Evolutionary conservation across 2,888 invertebrate species (phyloP).

Genomic region (Chrysodeixis includens): DNA sequence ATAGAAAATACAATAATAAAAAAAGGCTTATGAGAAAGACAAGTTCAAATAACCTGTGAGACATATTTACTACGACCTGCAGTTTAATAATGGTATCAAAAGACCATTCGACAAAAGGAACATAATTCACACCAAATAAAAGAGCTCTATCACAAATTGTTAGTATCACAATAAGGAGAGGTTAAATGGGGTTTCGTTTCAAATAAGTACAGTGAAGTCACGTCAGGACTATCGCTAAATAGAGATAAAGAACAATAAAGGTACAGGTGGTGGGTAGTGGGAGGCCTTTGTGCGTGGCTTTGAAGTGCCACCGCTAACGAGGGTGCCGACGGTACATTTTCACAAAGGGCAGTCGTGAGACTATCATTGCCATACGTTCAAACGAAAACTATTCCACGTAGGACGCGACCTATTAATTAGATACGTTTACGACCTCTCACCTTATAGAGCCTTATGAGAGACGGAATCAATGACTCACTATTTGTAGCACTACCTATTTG

Average conservation of each 20-base stretch:
- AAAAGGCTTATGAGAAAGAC: no score
- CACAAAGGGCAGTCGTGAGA: conserved; percentile 66
- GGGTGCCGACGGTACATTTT: conserved; percentile 57
- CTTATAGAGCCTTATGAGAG: conserved; percentile 24
- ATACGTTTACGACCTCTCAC: conserved; percentile 36
- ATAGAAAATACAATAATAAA: no score
- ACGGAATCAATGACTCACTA: conserved; percentile 26
- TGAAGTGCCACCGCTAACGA: conserved; percentile 73
- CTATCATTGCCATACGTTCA: conserved; percentile 64
- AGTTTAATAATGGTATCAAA: no score
- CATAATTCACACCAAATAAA: conserved; percentile 5
- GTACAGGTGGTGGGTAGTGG: conserved; percentile 50
- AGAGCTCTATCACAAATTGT: conserved; percentile 32
- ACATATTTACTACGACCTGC: no score
- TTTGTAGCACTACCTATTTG: background rate
- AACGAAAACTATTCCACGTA: conserved; percentile 60
- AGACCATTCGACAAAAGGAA: background rate
- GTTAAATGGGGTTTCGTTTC: conserved; percentile 41
- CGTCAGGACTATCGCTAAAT: conserved; percentile 52
- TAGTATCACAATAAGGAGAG: conserved; percentile 35
- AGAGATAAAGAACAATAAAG: conserved; percentile 66
- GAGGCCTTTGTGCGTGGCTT: conserved; percentile 64
- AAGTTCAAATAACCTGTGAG: no score
- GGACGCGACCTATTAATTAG: conserved; percentile 57
- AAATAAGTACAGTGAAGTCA: conserved; percentile 44